Base-by-base conservation (phyloP, 2,888 invertebrate species). In the Drosophila tripunctata region DNA sequence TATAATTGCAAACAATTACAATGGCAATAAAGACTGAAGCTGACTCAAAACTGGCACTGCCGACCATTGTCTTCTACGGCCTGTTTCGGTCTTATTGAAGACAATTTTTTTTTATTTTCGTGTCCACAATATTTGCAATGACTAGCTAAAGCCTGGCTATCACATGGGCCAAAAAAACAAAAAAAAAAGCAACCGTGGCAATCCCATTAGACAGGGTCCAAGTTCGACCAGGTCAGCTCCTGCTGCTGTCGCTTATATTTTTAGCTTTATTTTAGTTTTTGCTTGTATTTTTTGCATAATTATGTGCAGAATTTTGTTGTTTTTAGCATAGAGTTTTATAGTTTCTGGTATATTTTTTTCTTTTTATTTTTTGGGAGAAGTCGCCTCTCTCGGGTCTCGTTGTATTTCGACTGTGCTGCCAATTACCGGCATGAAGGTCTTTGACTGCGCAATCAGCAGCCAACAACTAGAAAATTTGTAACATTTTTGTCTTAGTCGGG, bases 1-100 rank as follows among this genome's bases (percentile, higher is more conserved):
- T 72, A 87, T 82, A 82, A 82, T 82, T 87, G 78, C 87, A 72
- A 72, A 75, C 87, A 87, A 87, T 81, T 82, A 85, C 86, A 75
- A 70, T 64, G 79, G 69, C 75, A 67, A 70, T 79, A 68, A 82
- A 72, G 45, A 67, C 57, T 57, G 38, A 35, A 63, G 65, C 52
- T 52, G 47, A 44, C 44, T 43, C 14, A 17, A 22, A 33, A 56
- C 68, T 41, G 33, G 44, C 41, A 61, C 50, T 27, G 52, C 17
- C 12, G 60, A 47, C 56, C 75, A 82, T 79, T 79, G 86, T 79
- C 70, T 82, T 79, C 75, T 70, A 70, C 51, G 35, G 48, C 36
- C 24, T n/a, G 54, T 43, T 62, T 44, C 48, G 64, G 54, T 48
- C 52, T 51, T 36, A 74, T 71, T 69, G 36, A 73, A 60, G 74